Evolutionary conservation across 2,797 vertebrate genomes (phyloP).

Genomic region (Pogoniulus pusillus): DNA sequence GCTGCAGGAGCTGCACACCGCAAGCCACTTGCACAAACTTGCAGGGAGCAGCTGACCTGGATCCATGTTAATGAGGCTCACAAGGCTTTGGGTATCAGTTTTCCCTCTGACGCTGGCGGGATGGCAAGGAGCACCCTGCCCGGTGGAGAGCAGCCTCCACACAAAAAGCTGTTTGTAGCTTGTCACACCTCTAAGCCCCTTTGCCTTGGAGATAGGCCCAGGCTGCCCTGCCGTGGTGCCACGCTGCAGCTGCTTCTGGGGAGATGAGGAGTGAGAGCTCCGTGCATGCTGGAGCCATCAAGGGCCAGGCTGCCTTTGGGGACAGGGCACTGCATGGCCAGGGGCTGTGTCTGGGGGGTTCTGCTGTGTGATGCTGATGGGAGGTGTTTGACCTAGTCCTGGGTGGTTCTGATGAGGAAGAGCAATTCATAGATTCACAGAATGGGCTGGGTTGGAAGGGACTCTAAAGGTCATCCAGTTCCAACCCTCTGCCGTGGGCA

Average conservation of each 20-base stretch:
- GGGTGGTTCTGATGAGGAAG: neutral
- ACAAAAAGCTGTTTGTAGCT: neutral
- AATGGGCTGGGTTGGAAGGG: no score
- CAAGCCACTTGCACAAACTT: constrained; percentile 42
- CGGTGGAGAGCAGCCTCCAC: neutral
- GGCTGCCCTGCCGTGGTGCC: neutral
- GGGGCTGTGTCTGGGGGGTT: neutral
- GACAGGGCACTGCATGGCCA: fast-evolving
- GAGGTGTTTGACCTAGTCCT: neutral
- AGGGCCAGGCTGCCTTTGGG: neutral
- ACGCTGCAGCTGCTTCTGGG: neutral
- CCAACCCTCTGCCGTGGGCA: no score
- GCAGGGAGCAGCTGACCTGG: constrained; percentile 54
- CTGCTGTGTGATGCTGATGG: fast-evolving
- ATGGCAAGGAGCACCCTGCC: neutral
- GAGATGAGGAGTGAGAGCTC: fast-evolving
- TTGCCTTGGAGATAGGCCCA: constrained; percentile 30
- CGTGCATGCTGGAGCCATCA: fast-evolving
- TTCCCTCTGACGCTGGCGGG: constrained; percentile 1
- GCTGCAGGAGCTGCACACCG: constrained; percentile 23
- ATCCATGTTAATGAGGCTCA: constrained; percentile 67
- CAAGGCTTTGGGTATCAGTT: constrained; percentile 29
- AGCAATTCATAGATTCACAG: no score
- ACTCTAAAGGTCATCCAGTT: no score
- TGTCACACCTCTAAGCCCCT: neutral